Conservation (phyloP, 2,888 invertebrate species). For the Scaptomyza cyrtandrae region DNA sequence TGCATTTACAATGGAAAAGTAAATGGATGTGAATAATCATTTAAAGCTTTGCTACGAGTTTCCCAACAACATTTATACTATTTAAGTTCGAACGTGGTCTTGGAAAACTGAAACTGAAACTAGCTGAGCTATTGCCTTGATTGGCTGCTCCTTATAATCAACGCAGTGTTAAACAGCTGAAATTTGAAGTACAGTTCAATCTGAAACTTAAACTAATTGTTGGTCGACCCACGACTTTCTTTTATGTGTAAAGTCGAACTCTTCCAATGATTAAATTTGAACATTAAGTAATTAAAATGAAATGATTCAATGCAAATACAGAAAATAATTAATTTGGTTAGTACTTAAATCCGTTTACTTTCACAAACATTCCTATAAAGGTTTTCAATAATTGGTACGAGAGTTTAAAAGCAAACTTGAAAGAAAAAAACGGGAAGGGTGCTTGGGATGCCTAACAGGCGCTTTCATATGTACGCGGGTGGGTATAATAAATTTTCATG, state of each 20-base stretch:
- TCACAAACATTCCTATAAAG: slow-evolving; percentile 3
- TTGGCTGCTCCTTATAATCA: not conserved
- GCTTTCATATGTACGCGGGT: slow-evolving; percentile 11
- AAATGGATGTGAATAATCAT: slow-evolving; percentile 40
- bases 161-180: not conserved
- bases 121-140: not conserved
- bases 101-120: slow-evolving; percentile 2
- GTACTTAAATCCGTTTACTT: slow-evolving; percentile 25
- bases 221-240: not conserved
- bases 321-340: slow-evolving; percentile 26
- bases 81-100: slow-evolving; percentile 47
- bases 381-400: slow-evolving; percentile 8
- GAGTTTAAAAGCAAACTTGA: slow-evolving; percentile 3
- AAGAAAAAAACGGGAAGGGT: not conserved
- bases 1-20: slow-evolving; percentile 47
- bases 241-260: not conserved
- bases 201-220: not conserved
- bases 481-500: slow-evolving; percentile 70
- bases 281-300: not conserved
- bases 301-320: not conserved
- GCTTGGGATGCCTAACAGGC: slow-evolving; percentile 40
- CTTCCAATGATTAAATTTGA: not conserved
- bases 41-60: slow-evolving; percentile 21
- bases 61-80: slow-evolving; percentile 28
- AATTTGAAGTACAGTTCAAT: not conserved